Conservation (phyloP, 2,888 invertebrate species). For the Scrobipalpa atriplicella region DNA sequence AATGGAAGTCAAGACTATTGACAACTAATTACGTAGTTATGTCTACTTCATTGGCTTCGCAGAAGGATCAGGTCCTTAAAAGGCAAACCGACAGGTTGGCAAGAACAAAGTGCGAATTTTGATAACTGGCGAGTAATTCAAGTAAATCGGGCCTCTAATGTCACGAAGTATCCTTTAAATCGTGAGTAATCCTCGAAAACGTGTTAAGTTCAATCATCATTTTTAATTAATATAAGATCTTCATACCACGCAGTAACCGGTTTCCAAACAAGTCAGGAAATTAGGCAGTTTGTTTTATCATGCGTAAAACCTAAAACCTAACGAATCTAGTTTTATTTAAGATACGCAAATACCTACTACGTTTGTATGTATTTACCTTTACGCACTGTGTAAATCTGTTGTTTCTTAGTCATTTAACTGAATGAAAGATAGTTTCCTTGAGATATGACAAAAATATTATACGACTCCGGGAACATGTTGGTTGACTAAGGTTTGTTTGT, state of each 20-base stretch:
- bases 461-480: constrained; percentile 2
- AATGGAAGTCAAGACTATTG: constrained; percentile 22
- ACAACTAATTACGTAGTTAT: constrained; percentile 14
- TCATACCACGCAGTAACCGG: constrained; percentile 3
- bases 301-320: not conserved
- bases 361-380: not conserved
- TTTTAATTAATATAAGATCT: not conserved
- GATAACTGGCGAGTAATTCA: not conserved
- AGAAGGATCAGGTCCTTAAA: constrained; percentile 24
- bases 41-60: constrained; percentile 12
- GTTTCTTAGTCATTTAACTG: constrained; percentile 16
- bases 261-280: not conserved
- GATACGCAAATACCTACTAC: not conserved
- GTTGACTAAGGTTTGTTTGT: not conserved
- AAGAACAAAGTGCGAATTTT: constrained; percentile 18
- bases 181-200: constrained; percentile 12
- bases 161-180: constrained; percentile 6
- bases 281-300: not conserved
- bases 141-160: not conserved
- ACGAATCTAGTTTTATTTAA: not conserved
- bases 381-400: constrained; percentile 2
- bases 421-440: constrained; percentile 22
- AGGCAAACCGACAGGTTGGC: not conserved
- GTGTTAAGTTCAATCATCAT: not conserved
- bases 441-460: constrained; percentile 19